These are phyloP conservation scores for Rhinoraja longicauda DNA, from an alignment of 2,797 vertebrate species.

Conservation along the genomic window DNA sequence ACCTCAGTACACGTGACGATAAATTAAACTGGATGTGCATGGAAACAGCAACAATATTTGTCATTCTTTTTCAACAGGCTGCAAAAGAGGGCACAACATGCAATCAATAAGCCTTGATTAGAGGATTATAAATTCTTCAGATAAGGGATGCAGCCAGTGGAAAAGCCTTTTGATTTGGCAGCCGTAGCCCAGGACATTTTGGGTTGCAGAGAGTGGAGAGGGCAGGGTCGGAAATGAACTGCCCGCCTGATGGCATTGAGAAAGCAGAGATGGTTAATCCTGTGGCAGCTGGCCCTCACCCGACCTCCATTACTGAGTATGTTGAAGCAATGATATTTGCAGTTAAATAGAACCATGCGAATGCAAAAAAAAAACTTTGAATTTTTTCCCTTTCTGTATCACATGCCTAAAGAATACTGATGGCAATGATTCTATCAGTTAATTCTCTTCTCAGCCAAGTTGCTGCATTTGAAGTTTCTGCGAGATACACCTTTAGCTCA, in stretches of 20 bases:
- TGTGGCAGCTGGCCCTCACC: not conserved
- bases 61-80: not conserved
- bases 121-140: not conserved
- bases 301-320: not conserved
- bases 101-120: not conserved
- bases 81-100: not conserved
- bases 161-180: not conserved
- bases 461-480: constrained; percentile 9
- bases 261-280: not conserved
- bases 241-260: not conserved
- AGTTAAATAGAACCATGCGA: not conserved
- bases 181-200: not conserved
- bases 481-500: constrained; percentile 6
- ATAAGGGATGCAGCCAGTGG: not conserved
- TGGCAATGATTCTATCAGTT: constrained; percentile 20
- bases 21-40: no score
- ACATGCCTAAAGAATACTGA: not conserved
- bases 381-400: not conserved
- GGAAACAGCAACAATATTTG: not conserved
- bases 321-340: not conserved
- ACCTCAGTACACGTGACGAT: no score
- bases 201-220: not conserved
- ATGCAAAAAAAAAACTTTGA: not conserved
- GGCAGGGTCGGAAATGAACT: not conserved
- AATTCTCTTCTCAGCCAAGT: constrained; percentile 7